Evolutionary conservation across 2,888 invertebrate species (phyloP), one percentile per base, ranked within the genome.

Genomic region (Erebia aethiops): DNA sequence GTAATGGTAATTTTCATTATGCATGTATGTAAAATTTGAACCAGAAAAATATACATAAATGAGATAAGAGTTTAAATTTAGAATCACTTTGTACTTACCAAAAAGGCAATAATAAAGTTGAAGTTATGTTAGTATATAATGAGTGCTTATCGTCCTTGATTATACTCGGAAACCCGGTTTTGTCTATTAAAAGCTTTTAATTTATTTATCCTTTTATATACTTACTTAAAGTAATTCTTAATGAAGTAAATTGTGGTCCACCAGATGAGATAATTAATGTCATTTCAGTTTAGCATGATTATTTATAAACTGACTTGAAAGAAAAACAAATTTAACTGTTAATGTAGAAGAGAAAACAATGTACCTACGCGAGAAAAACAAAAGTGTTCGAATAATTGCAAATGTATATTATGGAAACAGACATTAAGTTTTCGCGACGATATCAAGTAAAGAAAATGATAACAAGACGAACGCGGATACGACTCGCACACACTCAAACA

Each of bases 391-490:
- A 67, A 70, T 46, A 64, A 72, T 73, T 75, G 63, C 60, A 69
- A 71, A 75, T 72, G 71, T 73, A 76, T 75, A 75, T 77, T 67
- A 69, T 75, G 72, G 77, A 77, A 77, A 77, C 77, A 78, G 70
- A 78, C 77, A 79, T 78, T 75, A 81, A 80, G 81, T 81, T 86
- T 86, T 87, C 80, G 86, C 87, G 84, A 83, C 83, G 82, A 81
- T 82, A 85, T 82, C 82, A 80, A 86, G 78, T 79, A 78, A 87
- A 85, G 85, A 88, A 85, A 87, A 88, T 87, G 90, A 92, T 92
- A 91, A 91, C 84, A 86, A 81, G 79, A 78, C 81, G 83, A 87
- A 91, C 87, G 86, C 90, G 91, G 91, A 91, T 88, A 89, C 88
- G 81, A 79, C 76, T 81, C 81, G 75, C 88, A 85, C 84, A 88